Evolutionary conservation across 2,888 invertebrate species (phyloP), one percentile per base, ranked within the genome.

Genomic region (Bombylius major): DNA sequence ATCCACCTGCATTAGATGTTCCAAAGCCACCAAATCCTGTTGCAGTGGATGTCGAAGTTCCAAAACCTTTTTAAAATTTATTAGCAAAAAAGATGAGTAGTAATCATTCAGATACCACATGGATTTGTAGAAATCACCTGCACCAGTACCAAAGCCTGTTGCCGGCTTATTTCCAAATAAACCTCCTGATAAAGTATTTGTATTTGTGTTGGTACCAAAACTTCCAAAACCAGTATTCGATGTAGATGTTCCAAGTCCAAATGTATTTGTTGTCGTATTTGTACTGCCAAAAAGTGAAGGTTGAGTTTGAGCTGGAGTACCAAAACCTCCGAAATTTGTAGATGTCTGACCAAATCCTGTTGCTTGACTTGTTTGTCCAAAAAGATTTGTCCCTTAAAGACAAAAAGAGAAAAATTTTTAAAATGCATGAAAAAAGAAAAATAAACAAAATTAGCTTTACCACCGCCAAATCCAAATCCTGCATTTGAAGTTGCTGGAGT

Each of bases 361-460:
- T 62, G 77, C 78, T 71, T 82, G 80, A 0, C 80, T 76, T 5
- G 77, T 75, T 66, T 58, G 81, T 70, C 48, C 81, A 77, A 60
- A 81, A 75, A 58, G 79, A 44, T 74, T 73, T 4, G 75, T 68
- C 53, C 76, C 68, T 45, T 80, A 79, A 68, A 83, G 82, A 9
- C 78, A 78, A 65, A 70, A 70, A 1, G 23, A 23, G 3, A 23
- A 3, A 2, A 23, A 2, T 23, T 23, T 23, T 42, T 42, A 11
- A 42, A 42, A 42, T 1, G 5, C 12, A 11, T 42, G 4, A 42
- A 23, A 23, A 23, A 23, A 23, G 23, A 23, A 23, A 23, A 23
- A 23, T 23, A 23, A 23, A 23, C 23, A 23, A 23, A 23, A 23
- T 23, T 23, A 23, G 23, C 23, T 42, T 48, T 56, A 34, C n/a